phyloP scores from a whole-genome alignment of 2,113 vertebrate species.

The Colossoma macropomum region DNA sequence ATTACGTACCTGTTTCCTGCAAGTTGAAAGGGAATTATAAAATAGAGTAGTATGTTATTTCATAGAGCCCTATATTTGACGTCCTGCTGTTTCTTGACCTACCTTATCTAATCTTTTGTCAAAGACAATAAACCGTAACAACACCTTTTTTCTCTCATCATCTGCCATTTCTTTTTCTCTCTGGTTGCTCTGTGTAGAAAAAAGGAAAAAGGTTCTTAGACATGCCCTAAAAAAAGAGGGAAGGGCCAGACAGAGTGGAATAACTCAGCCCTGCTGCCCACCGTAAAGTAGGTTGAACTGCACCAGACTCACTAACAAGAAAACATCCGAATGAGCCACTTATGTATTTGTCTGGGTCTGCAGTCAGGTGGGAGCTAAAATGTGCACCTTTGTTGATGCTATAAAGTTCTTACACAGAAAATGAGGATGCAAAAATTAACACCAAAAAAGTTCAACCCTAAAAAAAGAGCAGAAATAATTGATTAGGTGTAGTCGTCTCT shows the following conservation, averaged over 20 bases:
- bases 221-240: not conserved
- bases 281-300: slow-evolving; percentile 3
- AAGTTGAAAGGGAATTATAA: not conserved
- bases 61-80: not conserved
- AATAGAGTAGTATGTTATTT: not conserved
- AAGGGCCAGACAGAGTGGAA: not conserved
- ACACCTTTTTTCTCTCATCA: not conserved
- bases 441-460: not conserved
- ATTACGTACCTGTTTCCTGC: not conserved
- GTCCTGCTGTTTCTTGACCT: not conserved
- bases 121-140: not conserved
- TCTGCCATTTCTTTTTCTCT: not conserved
- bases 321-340: not conserved
- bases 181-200: not conserved
- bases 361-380: not conserved
- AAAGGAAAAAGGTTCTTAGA: not conserved
- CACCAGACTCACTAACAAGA: not conserved
- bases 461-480: not conserved
- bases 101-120: not conserved
- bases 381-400: not conserved
- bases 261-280: not conserved
- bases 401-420: not conserved
- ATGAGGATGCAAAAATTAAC: not conserved
- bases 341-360: not conserved
- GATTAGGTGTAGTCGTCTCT: not conserved